Evolutionary conservation across 2,113 vertebrate species (phyloP), one percentile per base, ranked within the genome.

Genomic region (Glaucidium brasilianum): DNA sequence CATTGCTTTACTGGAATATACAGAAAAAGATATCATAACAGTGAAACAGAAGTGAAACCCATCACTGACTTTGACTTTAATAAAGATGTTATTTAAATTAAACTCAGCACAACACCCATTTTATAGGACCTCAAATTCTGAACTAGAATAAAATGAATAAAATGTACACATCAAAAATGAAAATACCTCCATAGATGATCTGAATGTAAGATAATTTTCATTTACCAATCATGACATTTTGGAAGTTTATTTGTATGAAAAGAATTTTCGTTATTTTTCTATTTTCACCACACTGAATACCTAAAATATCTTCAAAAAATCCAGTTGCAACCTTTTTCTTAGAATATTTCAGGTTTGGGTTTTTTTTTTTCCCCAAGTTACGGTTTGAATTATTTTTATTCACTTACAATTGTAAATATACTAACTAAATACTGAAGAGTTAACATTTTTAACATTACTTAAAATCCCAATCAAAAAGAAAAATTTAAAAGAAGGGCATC

Each of bases 11-110:
- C 32, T 53, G 10, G 30, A 92, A 66, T 35, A 45, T 6, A 50
- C 7, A 59, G 5, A 45, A 60, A 88, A 92, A 60, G 1, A 23
- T 62, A 55, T 12, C 26, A 2, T 19, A 63, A 25, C 3, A 53
- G 2, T 53, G 27, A 4, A 21, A 34, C n/a, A 37, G 13, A 68
- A 87, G 6, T 26, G 1, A 71, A 81, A 71, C 0, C 2, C 0
- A 13, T 77, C 23, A 27, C 14, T 11, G 49, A 35, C 2, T 58
- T 43, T 23, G 13, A 41, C 8, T 49, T 56, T 45, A 86, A 45
- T 11, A 52, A 17, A 67, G 63, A 72, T n/a, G 18, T 45, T 49
- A n/a, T 77, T 90, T 62, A 50, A 53, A 30, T 1, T 47, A 58
- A 63, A n/a, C 7, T 35, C 10, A 41, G 3, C 7, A 60, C 15